Conservation (phyloP, 2,797 vertebrate species). For the Helostoma temminkii region DNA sequence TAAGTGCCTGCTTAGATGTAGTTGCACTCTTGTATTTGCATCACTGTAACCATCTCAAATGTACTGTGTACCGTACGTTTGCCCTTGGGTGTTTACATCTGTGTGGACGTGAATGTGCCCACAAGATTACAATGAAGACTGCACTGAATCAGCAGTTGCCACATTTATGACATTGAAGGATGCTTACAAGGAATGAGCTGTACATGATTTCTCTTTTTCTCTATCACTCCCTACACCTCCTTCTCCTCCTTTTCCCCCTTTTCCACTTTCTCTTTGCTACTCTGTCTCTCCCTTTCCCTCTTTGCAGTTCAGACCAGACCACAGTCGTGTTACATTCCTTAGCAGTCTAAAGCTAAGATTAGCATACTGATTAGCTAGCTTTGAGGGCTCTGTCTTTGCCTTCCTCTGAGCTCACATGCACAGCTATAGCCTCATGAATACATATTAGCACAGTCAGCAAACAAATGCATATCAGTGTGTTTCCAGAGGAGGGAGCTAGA, state of each 20-base stretch:
- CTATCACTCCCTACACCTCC: background rate
- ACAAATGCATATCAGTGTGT: constrained; percentile 84
- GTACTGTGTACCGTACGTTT: constrained; percentile 20
- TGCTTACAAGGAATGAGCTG: constrained; percentile 26
- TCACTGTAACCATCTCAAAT: constrained; percentile 20
- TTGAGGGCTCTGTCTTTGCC: constrained; percentile 51
- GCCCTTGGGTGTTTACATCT: constrained; percentile 29
- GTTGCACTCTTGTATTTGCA: background rate
- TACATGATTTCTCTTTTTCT: constrained; percentile 1
- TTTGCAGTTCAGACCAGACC: constrained; percentile 48
- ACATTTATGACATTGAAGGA: constrained; percentile 38
- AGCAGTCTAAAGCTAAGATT: constrained; percentile 68
- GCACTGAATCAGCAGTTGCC: constrained; percentile 61
- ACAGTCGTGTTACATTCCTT: constrained; percentile 50
- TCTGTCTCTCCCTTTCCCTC: constrained; percentile 21
- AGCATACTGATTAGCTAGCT: constrained; percentile 79
- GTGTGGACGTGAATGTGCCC: constrained; percentile 3
- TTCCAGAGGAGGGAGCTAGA: constrained; percentile 95
- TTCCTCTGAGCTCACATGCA: constrained; percentile 54
- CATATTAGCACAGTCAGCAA: constrained; percentile 62
- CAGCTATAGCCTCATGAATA: constrained; percentile 67
- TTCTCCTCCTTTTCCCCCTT: background rate
- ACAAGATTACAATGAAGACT: constrained; percentile 30
- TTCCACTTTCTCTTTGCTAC: background rate
- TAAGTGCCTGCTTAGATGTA: constrained; percentile 30